Evolutionary conservation across 2,113 vertebrate genomes (phyloP).

Genomic region (Nycticorax nycticorax): DNA sequence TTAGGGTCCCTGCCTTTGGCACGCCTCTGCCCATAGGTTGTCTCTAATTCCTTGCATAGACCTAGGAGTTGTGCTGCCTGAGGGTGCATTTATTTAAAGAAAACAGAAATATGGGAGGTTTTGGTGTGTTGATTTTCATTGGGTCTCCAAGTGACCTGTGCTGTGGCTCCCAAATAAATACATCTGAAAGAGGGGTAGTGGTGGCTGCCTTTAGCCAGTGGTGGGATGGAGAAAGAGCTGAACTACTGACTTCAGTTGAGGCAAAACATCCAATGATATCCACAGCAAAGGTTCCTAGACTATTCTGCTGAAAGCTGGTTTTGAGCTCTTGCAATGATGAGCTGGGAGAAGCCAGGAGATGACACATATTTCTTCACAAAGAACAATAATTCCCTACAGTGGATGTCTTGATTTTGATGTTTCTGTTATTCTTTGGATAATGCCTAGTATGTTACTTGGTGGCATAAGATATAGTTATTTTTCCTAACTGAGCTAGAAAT

Average conservation of each 20-base stretch:
- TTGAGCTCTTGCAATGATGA: not conserved
- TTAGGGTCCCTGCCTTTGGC: not conserved
- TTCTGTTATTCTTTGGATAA: slow-evolving; percentile 2
- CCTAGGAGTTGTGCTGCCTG: not conserved
- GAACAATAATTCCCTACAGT: not conserved
- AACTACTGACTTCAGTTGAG: not conserved
- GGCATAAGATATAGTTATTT: not conserved
- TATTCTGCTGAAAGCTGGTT: not conserved
- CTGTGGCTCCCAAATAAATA: not conserved
- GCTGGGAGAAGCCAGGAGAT: not conserved
- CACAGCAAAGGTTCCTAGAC: not conserved
- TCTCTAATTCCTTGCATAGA: not conserved
- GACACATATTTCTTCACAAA: not conserved
- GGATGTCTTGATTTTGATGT: not conserved
- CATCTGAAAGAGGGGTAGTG: not conserved
- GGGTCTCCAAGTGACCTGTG: not conserved
- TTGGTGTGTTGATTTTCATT: not conserved
- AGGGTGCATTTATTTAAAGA: not conserved
- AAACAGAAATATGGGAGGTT: not conserved
- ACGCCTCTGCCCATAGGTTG: not conserved
- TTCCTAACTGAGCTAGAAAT: slow-evolving; percentile 34
- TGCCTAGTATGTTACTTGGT: not conserved
- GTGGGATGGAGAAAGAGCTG: not conserved
- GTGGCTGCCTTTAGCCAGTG: not conserved
- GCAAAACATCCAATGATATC: not conserved